Evolutionary conservation across 1,140 invertebrate species (phyloP), one percentile per base, ranked within the genome.

Genomic region (Tetraneura akinire): DNA sequence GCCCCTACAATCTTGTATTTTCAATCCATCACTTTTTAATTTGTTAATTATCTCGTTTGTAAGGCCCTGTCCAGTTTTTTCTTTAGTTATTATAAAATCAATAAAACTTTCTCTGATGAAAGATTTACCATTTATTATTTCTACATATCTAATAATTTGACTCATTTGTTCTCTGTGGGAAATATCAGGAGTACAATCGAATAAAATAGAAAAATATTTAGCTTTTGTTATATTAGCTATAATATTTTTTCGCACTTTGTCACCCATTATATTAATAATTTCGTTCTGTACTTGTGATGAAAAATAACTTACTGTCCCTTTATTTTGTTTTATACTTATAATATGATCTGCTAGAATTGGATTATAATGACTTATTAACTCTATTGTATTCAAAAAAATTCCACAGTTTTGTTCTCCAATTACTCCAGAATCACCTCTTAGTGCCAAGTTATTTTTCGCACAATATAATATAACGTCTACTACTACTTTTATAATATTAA

Each of bases 181-280:
- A 9, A 73, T 13, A 80, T 80, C 80, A 57, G 80, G 80, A 9
- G 80, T 81, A 55, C 70, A 82, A 80, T 82, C 73, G 18, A 81
- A 62, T 37, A 83, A 81, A 66, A 81, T 64, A 18, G 81, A 82
- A 81, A 76, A 83, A 81, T 83, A 82, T 80, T 81, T 73, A 11
- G 81, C 51, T 73, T 74, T 55, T 81, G 78, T 84, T 49, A 66
- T 1, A 66, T n/a, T 18, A 42, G n/a, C n/a, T 42, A 42, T 66
- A 66, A 66, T 37, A 0, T 6, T 42, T 64, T 64, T 64, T 64
- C 32, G 16, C 62, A 37, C 21, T 29, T 66, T 42, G 37, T 66
- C n/a, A 37, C 62, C 32, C 37, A 66, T 16, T 21, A 66, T 0
- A 18, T 16, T 42, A 66, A 66, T 66, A 18, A 42, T 66, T 66